Percentiles rank a stretch among this genome's conserved stretches.
phyloP scores from a whole-genome alignment of 2,797 vertebrate genomes.

The Clarias laeviceps region DNA sequence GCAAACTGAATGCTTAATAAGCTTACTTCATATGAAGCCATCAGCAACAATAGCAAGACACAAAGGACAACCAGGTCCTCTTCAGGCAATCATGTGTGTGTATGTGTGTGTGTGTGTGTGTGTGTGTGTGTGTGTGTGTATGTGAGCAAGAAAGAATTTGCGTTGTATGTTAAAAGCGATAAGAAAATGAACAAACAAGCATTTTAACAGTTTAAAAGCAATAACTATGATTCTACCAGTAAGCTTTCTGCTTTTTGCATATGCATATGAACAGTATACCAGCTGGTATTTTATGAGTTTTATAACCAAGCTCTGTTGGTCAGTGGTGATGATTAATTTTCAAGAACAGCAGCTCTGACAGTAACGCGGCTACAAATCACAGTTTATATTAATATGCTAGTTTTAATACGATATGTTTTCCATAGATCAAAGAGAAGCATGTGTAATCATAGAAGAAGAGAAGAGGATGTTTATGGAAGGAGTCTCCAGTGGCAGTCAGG shows the following conservation, averaged over 20 bases:
- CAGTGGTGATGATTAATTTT: not conserved
- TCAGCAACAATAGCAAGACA: conserved; percentile 52
- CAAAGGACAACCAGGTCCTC: conserved; percentile 39
- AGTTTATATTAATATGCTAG: not conserved
- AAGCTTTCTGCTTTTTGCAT: not conserved
- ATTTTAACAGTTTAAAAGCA: not conserved
- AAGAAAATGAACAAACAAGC: not conserved
- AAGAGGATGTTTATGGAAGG: not conserved
- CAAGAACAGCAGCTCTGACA: not conserved
- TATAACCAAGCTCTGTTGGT: not conserved
- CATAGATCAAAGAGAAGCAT: not conserved
- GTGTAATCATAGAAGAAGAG: not conserved
- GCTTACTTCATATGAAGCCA: conserved; percentile 61
- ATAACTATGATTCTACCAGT: not conserved
- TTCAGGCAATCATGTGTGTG: not conserved
- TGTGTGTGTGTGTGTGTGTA: not conserved
- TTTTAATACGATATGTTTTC: not conserved
- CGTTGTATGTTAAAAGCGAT: not conserved
- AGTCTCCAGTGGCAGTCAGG: not conserved
- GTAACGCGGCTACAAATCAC: not conserved
- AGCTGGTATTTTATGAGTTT: not conserved
- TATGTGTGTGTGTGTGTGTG: not conserved
- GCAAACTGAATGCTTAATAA: conserved; percentile 70
- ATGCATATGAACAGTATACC: not conserved
- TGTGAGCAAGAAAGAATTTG: too few relatives aligned